phyloP scores from a whole-genome alignment of 2,113 vertebrate species.

The Corythaixoides concolor region DNA sequence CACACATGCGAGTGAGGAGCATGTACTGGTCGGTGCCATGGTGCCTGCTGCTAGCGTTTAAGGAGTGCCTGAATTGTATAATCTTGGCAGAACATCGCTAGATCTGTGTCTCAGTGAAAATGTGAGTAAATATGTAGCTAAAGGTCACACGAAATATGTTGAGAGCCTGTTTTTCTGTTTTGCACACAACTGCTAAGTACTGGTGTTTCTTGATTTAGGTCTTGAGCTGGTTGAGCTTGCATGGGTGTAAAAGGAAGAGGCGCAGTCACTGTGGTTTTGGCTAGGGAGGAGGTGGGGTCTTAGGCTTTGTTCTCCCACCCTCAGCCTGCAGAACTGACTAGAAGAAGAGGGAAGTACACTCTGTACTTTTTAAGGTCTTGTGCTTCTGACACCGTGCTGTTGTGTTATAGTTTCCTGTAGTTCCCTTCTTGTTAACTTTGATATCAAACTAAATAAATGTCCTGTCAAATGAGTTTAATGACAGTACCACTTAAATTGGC shows the following conservation, averaged over 20 bases:
- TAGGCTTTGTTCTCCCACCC: slow-evolving; percentile 8
- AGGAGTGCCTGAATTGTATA: not conserved
- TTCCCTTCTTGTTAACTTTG: not conserved
- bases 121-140: not conserved
- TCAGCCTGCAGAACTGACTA: not conserved
- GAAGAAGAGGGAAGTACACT: not conserved
- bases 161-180: not conserved
- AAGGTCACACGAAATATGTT: not conserved
- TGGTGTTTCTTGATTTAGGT: not conserved
- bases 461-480: not conserved
- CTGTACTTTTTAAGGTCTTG: not conserved
- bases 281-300: not conserved
- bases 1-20: not conserved
- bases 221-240: not conserved
- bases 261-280: not conserved
- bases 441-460: not conserved
- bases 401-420: not conserved
- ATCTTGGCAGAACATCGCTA: not conserved
- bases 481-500: not conserved
- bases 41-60: not conserved
- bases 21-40: not conserved
- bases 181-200: not conserved
- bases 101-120: not conserved
- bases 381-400: not conserved
- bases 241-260: slow-evolving; percentile 31